Evolutionary conservation across 1,140 invertebrate species (phyloP).

Genomic region (Brachionus sp.): DNA sequence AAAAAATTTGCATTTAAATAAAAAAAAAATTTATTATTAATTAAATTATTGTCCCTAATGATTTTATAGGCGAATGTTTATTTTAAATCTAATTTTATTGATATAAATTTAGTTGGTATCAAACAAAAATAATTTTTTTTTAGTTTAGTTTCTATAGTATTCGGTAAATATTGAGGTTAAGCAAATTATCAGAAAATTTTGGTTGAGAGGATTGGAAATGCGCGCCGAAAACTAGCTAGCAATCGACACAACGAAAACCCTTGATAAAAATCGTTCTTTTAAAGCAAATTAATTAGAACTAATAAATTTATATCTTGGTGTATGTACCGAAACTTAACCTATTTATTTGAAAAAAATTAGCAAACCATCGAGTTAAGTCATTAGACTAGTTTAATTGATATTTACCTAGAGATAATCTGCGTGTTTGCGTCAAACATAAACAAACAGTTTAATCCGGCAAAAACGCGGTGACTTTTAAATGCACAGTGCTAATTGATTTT

Average conservation of each 20-base stretch:
- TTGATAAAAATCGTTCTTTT: conserved; percentile 13
- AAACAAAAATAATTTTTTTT: not conserved
- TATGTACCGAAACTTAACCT: conserved; percentile 7
- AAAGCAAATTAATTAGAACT: not conserved
- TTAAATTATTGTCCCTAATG: not conserved
- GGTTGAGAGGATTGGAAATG: not conserved
- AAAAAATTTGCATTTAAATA: not conserved
- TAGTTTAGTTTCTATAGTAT: conserved; percentile 31
- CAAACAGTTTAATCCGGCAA: not conserved
- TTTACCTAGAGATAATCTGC: conserved; percentile 15
- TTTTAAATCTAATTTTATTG: not conserved
- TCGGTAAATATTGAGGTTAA: conserved; percentile 20
- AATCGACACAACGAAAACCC: not conserved
- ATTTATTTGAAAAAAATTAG: not conserved
- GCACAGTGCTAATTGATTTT: not conserved
- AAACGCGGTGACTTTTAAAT: not conserved
- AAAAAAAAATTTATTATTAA: not conserved
- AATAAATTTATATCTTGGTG: not conserved
- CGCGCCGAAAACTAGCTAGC: not conserved
- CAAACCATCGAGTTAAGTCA: not conserved
- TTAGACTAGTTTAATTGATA: conserved; percentile 15
- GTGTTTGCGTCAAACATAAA: not conserved
- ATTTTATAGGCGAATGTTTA: conserved; percentile 4
- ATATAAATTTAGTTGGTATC: not conserved
- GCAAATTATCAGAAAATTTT: conserved; percentile 27